Conservation (phyloP, 2,797 vertebrate species). For the Sebastes iracundus region DNA sequence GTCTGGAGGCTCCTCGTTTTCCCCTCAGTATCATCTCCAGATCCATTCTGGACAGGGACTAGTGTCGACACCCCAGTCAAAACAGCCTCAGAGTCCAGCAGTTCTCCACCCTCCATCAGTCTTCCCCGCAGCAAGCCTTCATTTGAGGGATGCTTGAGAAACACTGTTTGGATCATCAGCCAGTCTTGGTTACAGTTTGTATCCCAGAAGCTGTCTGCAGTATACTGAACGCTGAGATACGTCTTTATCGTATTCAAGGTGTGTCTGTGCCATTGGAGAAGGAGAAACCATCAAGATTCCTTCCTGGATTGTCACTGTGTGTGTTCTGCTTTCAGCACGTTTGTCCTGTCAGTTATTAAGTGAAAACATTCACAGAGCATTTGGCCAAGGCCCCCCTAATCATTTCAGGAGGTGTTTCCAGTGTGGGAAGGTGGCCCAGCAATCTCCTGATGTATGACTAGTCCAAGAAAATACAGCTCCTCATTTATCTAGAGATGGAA, state of each 20-base stretch:
- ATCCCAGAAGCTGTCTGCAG: conserved; percentile 22
- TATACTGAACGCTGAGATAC: neutral
- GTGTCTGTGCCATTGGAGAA: neutral
- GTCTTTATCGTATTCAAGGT: conserved; percentile 3
- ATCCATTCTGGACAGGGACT: conserved; percentile 26
- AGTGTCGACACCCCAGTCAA: conserved; percentile 30
- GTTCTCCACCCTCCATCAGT: conserved; percentile 15
- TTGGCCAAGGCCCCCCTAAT: conserved; percentile 55
- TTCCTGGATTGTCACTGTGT: conserved; percentile 1
- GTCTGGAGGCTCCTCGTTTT: conserved; percentile 28
- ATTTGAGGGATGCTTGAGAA: conserved; percentile 17
- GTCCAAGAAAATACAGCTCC: conserved; percentile 52
- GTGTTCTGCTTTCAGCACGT: conserved; percentile 11
- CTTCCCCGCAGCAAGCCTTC: conserved; percentile 2
- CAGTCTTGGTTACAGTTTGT: neutral
- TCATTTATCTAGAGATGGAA: conserved; percentile 46
- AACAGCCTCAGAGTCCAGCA: conserved; percentile 18
- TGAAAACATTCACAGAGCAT: conserved; percentile 56
- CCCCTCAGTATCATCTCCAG: conserved; percentile 4
- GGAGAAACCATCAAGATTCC: conserved; percentile 5
- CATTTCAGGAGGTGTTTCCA: conserved; percentile 50
- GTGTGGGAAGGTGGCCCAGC: conserved; percentile 45
- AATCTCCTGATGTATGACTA: conserved; percentile 39
- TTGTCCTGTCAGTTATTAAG: conserved; percentile 37
- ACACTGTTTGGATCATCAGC: conserved; percentile 26